Percentiles rank a stretch among this genome's conserved stretches.
phyloP scores from a whole-genome alignment of 1,140 invertebrate species.

The Asbolus verrucosus region DNA sequence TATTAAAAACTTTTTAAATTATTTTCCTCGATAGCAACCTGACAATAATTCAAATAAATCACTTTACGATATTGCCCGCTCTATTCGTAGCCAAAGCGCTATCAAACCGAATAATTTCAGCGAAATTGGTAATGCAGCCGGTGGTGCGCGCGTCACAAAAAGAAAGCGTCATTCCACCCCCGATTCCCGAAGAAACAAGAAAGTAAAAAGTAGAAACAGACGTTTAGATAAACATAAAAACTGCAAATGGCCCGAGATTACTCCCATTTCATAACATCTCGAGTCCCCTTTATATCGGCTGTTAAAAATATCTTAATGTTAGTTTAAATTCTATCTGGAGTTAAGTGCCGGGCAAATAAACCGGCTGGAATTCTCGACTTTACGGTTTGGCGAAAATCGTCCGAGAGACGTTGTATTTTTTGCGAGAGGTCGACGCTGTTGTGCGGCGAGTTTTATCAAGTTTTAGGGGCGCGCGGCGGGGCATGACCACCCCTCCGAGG shows the following conservation, averaged over 20 bases:
- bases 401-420: background rate
- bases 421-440: background rate
- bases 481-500: background rate
- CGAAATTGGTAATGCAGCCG: too few species aligned
- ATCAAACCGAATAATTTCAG: too few species aligned
- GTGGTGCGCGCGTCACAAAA: too few species aligned
- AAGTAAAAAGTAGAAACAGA: conserved; percentile 44
- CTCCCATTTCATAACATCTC: conserved; percentile 58
- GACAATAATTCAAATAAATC: too few species aligned
- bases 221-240: conserved; percentile 47
- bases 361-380: too few species aligned
- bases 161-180: background rate
- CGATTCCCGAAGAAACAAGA: conserved; percentile 29
- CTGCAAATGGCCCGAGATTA: conserved; percentile 54
- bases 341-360: conserved; percentile 64
- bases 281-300: conserved; percentile 60
- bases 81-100: too few species aligned
- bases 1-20: too few species aligned
- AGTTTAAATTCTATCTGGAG: conserved; percentile 64
- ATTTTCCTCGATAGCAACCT: too few species aligned
- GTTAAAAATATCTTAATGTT: conserved; percentile 65
- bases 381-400: background rate
- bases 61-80: too few species aligned
- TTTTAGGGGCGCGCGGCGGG: too few species aligned
- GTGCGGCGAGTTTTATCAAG: too few species aligned